Evolutionary conservation across 92 coral and sea anemone species (phyloP).

Genomic region (Pocillopora meandrina): DNA sequence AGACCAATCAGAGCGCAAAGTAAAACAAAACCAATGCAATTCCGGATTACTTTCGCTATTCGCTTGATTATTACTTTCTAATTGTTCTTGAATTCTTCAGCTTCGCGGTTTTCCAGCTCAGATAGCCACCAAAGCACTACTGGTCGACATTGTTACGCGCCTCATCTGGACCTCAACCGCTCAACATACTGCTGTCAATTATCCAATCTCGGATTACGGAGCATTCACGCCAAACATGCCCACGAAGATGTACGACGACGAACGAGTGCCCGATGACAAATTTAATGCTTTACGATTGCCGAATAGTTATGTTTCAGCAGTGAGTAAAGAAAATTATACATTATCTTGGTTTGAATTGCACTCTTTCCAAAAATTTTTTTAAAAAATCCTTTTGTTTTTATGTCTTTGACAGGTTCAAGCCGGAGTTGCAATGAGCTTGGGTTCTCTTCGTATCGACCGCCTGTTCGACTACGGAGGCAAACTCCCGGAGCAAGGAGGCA

Average conservation of each 20-base stretch:
- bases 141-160: conserved; percentile 71
- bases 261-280: conserved; percentile 64
- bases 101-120: conserved; percentile 85
- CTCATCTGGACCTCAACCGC: conserved; percentile 89
- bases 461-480: conserved; percentile 82
- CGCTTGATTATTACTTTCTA: background rate
- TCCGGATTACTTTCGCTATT: background rate
- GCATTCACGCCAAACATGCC: conserved; percentile 98
- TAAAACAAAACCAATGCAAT: no score
- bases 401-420: conserved; percentile 73
- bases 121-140: conserved; percentile 34
- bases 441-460: conserved; percentile 88
- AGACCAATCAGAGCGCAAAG: no score
- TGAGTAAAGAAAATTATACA: conserved; percentile 42
- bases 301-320: conserved; percentile 80
- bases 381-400: background rate
- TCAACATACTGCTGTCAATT: conserved; percentile 95
- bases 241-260: conserved; percentile 91
- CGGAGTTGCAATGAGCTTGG: conserved; percentile 93
- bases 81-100: conserved; percentile 35
- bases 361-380: background rate
- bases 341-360: no score
- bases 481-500: conserved; percentile 63
- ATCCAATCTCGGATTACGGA: conserved; percentile 92
- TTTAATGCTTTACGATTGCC: conserved; percentile 77